These are phyloP conservation scores for Melipona bicolor DNA, from an alignment of 2,888 invertebrate genomes.

Conservation along the genomic window DNA sequence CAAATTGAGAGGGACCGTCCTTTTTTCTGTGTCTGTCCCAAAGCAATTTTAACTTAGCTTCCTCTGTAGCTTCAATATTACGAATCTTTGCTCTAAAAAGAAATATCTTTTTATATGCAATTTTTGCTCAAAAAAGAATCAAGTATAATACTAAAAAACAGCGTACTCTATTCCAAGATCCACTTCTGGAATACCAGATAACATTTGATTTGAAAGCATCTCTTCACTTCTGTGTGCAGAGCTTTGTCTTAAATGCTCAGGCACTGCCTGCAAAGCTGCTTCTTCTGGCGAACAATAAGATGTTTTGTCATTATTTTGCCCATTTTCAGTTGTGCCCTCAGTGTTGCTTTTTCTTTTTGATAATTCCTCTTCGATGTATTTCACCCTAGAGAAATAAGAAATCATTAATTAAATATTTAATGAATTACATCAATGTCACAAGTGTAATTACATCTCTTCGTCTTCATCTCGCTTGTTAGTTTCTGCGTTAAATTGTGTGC, in stretches of 20 bases:
- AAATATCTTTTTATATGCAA: not conserved
- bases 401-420: not conserved
- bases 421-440: not conserved
- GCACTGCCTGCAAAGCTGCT: constrained; percentile 94
- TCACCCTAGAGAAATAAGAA: constrained; percentile 85
- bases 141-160: constrained; percentile 25
- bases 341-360: constrained; percentile 91
- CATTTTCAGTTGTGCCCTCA: constrained; percentile 81
- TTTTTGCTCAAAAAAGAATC: not conserved
- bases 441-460: constrained; percentile 93
- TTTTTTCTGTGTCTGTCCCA: constrained; percentile 96
- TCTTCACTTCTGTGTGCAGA: constrained; percentile 97
- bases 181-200: constrained; percentile 99
- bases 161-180: constrained; percentile 97
- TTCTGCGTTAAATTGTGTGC: constrained; percentile 98
- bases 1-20: constrained; percentile 97
- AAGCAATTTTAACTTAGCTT: constrained; percentile 96
- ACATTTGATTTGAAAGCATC: constrained; percentile 99
- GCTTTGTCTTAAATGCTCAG: constrained; percentile 94
- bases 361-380: constrained; percentile 95
- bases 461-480: constrained; percentile 99
- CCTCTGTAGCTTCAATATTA: constrained; percentile 99
- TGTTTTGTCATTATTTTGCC: constrained; percentile 83
- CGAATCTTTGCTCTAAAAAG: constrained; percentile 93
- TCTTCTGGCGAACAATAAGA: constrained; percentile 94